Percentiles rank a stretch among this genome's conserved stretches.
These are phyloP conservation scores for Folsomia manolachei DNA, from an alignment of 2,888 invertebrate genomes.

Conservation along the genomic window DNA sequence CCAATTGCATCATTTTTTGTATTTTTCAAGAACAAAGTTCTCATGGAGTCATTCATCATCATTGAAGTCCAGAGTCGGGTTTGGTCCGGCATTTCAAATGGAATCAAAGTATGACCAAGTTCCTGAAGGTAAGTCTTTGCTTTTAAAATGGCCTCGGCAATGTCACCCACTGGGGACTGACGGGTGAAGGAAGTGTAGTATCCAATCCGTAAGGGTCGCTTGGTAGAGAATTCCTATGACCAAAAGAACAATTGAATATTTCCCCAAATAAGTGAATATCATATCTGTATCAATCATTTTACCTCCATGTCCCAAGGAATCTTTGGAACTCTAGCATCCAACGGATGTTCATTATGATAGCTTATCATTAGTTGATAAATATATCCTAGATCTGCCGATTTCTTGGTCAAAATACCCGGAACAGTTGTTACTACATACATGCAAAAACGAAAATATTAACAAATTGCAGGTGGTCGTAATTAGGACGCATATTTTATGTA, in stretches of 20 bases:
- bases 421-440: neutral
- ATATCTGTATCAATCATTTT: neutral
- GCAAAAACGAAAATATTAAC: too few relatives aligned
- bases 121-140: slow-evolving; percentile 1
- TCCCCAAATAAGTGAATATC: neutral
- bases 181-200: neutral
- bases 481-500: neutral
- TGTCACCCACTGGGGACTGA: neutral
- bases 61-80: neutral
- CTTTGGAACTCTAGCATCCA: neutral
- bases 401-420: slow-evolving; percentile 3
- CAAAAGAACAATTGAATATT: neutral
- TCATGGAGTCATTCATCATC: neutral
- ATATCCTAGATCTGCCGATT: neutral
- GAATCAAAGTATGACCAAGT: neutral
- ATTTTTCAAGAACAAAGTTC: neutral
- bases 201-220: neutral
- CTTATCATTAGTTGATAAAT: neutral
- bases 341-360: neutral
- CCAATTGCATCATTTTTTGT: slow-evolving; percentile 7
- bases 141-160: neutral
- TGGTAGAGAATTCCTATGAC: neutral
- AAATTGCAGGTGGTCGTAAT: neutral
- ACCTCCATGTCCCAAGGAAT: neutral
- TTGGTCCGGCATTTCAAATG: neutral